Base-by-base conservation (phyloP, 2,888 invertebrate species). In the Tenthredo distinguenda region DNA sequence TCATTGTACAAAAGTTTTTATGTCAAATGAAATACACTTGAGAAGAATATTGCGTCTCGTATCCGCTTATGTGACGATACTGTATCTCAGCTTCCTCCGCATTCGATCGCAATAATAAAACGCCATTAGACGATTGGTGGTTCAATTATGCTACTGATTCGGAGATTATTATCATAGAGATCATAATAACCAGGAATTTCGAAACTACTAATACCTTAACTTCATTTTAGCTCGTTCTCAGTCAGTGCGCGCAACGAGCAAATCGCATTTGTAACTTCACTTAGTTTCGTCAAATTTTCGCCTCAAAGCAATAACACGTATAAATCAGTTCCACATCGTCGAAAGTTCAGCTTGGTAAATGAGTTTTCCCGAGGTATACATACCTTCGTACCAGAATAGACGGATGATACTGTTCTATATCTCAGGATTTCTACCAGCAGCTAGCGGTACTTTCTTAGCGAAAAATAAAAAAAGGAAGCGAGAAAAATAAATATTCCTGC, bases 321-420 rank as follows among this genome's bases (percentile, higher is more conserved):
- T 83, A 50, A 83, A 83, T 65, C 68, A 83, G 68, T 83, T 83
- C 81, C 62, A 58, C 81, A 37, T 37, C 37, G 81, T 62, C n/a
- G 62, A 81, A 58, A 62, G 62, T 81, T 81, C 62, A 40, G 37
- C 81, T 81, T 62, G 62, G 81, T 62, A 62, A 58, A 81, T 81
- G 37, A 81, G 62, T 81, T 81, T 62, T 81, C 81, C 12, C 40
- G 26, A 62, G 37, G 40, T 34, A 62, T 34, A 62, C 18, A 7
- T 50, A 74, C 21, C 37, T 37, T 26, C n/a, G n/a, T 5, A 21
- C 12, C n/a, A 12, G 40, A 81, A 62, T 62, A 21, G 40, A 81
- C 21, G 21, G 62, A 62, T 62, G 37, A 81, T 62, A 37, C 62
- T 40, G n/a, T 62, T n/a, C 62, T 50, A 7, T 43, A 81, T 21